phyloP scores from a whole-genome alignment of 2,888 invertebrate genomes.

The Drosophila atroscutellata region DNA sequence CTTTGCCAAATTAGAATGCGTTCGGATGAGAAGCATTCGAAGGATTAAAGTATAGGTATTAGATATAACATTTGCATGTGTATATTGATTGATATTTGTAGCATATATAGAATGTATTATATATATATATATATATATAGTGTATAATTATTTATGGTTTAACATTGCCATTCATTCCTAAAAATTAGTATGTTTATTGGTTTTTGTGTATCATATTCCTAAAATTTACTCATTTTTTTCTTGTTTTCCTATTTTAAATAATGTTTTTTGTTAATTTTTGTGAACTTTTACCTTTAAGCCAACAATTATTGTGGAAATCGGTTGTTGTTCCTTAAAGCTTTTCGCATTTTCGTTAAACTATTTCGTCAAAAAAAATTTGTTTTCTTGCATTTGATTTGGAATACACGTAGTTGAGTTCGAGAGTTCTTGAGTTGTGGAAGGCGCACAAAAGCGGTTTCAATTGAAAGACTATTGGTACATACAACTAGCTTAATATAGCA shows the following conservation, averaged over 20 bases:
- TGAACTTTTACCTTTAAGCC: constrained; percentile 4
- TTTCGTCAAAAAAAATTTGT: constrained; percentile 38
- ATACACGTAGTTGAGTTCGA: constrained; percentile 65
- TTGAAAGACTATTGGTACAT: constrained; percentile 41
- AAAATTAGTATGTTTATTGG: constrained; percentile 23
- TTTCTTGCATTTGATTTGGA: constrained; percentile 62
- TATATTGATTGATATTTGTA: constrained; percentile 17
- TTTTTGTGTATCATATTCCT: background rate
- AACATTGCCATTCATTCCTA: constrained; percentile 42
- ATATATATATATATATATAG: constrained; percentile 20
- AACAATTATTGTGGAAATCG: constrained; percentile 1
- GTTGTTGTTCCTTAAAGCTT: constrained; percentile 47
- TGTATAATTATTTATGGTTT: constrained; percentile 33
- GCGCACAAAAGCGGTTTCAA: constrained; percentile 47
- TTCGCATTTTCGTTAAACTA: constrained; percentile 24
- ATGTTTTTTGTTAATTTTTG: background rate
- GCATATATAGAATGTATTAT: constrained; percentile 12
- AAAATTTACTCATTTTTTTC: background rate
- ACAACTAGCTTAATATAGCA: constrained; percentile 1
- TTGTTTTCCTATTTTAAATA: background rate
- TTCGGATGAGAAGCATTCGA: constrained; percentile 10
- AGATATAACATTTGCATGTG: constrained; percentile 13
- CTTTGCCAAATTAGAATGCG: constrained; percentile 35
- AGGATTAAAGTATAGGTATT: constrained; percentile 14
- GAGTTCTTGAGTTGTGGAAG: constrained; percentile 46